Conservation (phyloP, 2,888 invertebrate species). For the Aquatica leii region DNA sequence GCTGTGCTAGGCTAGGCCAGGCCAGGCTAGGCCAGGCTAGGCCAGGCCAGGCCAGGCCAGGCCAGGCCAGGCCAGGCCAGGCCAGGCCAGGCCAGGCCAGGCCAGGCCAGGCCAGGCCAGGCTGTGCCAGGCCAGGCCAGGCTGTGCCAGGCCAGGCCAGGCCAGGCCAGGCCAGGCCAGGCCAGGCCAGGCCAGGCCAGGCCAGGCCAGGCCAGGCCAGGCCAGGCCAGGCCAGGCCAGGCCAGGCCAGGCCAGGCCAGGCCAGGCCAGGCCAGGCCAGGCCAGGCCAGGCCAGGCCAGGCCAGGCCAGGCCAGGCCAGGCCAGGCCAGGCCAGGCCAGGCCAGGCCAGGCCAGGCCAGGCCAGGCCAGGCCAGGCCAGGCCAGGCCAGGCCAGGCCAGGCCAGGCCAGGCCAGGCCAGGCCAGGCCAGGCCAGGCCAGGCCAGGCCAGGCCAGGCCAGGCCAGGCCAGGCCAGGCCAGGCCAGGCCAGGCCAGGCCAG, state of each 20-base stretch:
- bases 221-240: not conserved
- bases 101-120: constrained; percentile 10
- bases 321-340: not conserved
- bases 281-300: not conserved
- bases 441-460: constrained; percentile 7
- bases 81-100: not conserved
- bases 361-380: not conserved
- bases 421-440: not conserved
- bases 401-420: not conserved
- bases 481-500: constrained; percentile 1
- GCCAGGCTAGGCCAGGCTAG: not conserved
- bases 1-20: not conserved
- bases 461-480: not conserved
- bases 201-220: not conserved
- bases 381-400: not conserved
- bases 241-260: not conserved
- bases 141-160: no score
- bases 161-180: not conserved
- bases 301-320: not conserved
- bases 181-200: not conserved
- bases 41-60: not conserved
- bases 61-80: not conserved
- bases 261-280: not conserved
- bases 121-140: no score
- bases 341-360: not conserved